These are phyloP conservation scores for Trichonephila clavipes DNA, from an alignment of 1,140 invertebrate genomes.

Conservation along the genomic window DNA sequence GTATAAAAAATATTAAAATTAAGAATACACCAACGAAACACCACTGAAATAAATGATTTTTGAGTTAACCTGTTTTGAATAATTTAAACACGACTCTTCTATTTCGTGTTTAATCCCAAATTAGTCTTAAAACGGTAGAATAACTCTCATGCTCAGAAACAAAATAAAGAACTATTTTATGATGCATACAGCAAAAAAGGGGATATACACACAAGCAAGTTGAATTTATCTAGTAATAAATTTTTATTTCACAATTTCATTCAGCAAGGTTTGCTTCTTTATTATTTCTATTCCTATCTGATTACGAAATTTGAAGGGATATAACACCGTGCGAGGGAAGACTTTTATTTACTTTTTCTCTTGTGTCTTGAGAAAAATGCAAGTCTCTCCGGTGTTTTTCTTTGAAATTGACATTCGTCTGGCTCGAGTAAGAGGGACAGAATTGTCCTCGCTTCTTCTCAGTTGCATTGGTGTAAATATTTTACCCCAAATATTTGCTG, in stretches of 20 bases:
- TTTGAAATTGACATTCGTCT: slow-evolving; percentile 56
- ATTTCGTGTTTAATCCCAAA: no score
- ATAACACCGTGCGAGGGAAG: not conserved
- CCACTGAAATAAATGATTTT: no score
- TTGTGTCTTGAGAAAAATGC: slow-evolving; percentile 12
- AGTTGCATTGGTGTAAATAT: slow-evolving; percentile 10
- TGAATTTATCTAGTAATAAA: not conserved
- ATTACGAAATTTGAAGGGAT: not conserved
- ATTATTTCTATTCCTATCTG: not conserved
- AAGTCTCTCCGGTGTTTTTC: slow-evolving; percentile 21
- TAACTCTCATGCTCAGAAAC: no score
- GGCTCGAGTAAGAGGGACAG: not conserved
- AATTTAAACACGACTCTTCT: no score
- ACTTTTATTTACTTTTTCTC: not conserved
- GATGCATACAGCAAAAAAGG: no score
- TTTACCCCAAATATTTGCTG: slow-evolving; percentile 17
- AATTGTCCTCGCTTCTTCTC: not conserved
- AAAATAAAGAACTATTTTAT: no score
- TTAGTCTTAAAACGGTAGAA: no score
- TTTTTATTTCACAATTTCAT: not conserved
- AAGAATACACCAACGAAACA: no score
- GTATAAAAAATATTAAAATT: no score
- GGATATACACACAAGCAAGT: not conserved
- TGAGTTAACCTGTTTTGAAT: no score
- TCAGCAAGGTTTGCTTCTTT: not conserved